A percentile compares a stretch with the other conserved stretches of the same genome.
Evolutionary conservation across 2,113 vertebrate species (phyloP).

Genomic region (Heterotis niloticus): DNA sequence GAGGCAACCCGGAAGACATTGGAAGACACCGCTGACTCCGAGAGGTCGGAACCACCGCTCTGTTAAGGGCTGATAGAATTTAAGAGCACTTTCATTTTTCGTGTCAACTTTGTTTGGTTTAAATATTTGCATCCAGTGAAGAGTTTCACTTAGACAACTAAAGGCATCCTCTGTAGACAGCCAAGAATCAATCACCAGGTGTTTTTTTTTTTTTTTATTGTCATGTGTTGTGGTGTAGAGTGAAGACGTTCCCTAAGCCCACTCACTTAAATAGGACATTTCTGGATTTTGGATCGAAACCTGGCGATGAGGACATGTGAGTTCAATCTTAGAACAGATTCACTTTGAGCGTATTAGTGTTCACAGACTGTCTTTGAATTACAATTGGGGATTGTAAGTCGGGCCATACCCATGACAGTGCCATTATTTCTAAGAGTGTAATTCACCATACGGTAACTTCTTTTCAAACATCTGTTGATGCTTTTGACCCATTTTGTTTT

Average conservation of each 20-base stretch:
- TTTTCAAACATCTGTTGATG: too few relatives aligned
- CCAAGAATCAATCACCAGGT: too few relatives aligned
- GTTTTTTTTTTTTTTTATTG: not conserved
- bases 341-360: not conserved
- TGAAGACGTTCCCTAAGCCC: conserved; percentile 38
- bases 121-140: not conserved
- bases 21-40: not conserved
- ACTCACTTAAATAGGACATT: conserved; percentile 47
- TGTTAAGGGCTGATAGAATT: not conserved
- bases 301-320: conserved; percentile 57
- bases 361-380: too few relatives aligned
- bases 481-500: too few relatives aligned
- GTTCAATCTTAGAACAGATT: not conserved
- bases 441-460: too few relatives aligned
- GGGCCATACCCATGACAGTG: too few relatives aligned
- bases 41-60: not conserved
- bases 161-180: too few relatives aligned
- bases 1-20: not conserved
- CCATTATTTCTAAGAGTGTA: too few relatives aligned
- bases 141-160: not conserved
- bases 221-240: conserved; percentile 37
- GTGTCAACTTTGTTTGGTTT: not conserved
- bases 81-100: not conserved
- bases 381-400: too few relatives aligned
- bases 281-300: conserved; percentile 63